phyloP scores from a whole-genome alignment of 2,888 invertebrate species.

The Myathropa florea region DNA sequence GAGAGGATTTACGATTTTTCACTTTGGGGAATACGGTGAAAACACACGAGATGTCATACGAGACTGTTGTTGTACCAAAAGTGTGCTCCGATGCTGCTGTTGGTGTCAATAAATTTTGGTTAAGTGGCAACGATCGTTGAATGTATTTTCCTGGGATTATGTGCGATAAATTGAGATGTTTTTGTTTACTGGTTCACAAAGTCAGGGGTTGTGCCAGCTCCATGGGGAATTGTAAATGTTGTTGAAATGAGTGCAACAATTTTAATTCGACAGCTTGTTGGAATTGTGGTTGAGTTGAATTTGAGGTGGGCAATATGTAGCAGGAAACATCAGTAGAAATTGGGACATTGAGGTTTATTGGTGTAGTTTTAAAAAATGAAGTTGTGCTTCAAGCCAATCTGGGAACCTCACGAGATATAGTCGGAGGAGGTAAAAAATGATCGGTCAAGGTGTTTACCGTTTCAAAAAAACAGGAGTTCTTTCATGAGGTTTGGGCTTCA shows the following conservation, averaged over 20 bases:
- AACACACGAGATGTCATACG: constrained; percentile 47
- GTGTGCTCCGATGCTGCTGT: constrained; percentile 54
- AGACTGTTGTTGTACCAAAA: constrained; percentile 43
- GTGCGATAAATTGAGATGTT: constrained; percentile 19
- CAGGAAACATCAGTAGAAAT: no score
- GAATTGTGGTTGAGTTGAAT: neutral
- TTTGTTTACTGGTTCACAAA: constrained; percentile 19
- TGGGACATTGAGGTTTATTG: no score
- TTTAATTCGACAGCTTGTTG: neutral
- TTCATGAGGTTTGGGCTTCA: no score
- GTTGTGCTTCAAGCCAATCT: no score
- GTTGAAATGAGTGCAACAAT: constrained; percentile 26
- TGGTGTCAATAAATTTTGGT: constrained; percentile 67
- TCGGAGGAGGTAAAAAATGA: no score
- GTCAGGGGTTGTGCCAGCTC: neutral
- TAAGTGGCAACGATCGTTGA: constrained; percentile 60
- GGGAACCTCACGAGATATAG: no score
- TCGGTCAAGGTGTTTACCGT: no score
- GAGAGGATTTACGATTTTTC: constrained; percentile 46
- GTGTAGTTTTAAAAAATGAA: no score
- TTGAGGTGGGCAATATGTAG: no score
- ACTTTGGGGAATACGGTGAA: constrained; percentile 59
- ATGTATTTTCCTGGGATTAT: constrained; percentile 41
- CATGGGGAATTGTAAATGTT: constrained; percentile 19
- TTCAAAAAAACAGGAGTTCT: no score